Evolutionary conservation across 1,140 invertebrate genomes (phyloP).

Genomic region (Ladona fulva): DNA sequence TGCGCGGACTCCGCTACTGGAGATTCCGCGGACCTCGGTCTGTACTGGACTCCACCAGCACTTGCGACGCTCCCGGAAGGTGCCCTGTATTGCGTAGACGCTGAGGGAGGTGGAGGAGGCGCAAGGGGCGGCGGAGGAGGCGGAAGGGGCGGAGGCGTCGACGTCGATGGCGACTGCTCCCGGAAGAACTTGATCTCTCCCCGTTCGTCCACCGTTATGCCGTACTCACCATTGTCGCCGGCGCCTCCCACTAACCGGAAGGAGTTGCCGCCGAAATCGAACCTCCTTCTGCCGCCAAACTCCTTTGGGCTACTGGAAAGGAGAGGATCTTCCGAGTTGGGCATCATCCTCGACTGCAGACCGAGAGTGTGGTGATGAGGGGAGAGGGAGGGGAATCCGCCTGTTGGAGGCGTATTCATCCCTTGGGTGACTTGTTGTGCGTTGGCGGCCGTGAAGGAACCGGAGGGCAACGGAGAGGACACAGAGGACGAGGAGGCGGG

Average conservation of each 20-base stretch:
- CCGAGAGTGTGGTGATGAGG: slow-evolving; percentile 34
- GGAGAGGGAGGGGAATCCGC: slow-evolving; percentile 35
- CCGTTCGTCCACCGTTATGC: slow-evolving; percentile 52
- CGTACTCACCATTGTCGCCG: slow-evolving; percentile 45
- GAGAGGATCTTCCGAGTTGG: slow-evolving; percentile 73
- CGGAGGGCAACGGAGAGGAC: slow-evolving; percentile 9
- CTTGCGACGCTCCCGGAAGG: background rate
- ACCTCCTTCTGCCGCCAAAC: slow-evolving; percentile 53
- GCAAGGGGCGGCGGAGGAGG: background rate
- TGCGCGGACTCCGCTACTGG: background rate
- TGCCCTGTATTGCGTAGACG: background rate
- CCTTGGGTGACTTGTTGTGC: slow-evolving; percentile 30
- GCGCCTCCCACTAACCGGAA: slow-evolving; percentile 43
- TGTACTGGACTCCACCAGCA: background rate
- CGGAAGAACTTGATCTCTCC: slow-evolving; percentile 56
- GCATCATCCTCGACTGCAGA: slow-evolving; percentile 66
- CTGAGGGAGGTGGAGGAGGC: slow-evolving; percentile 10
- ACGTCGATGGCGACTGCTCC: slow-evolving; percentile 26
- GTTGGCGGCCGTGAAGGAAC: background rate
- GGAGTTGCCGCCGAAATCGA: slow-evolving; percentile 47
- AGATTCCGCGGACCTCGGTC: background rate
- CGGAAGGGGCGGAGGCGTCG: slow-evolving; percentile 22
- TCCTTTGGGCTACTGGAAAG: slow-evolving; percentile 72
- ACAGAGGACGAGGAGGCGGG: slow-evolving; percentile 33
- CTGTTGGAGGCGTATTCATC: slow-evolving; percentile 42